A percentile compares a stretch with the other conserved stretches of the same genome.
Evolutionary conservation across 2,797 vertebrate species (phyloP).

Genomic region (Silurus lanzhouensis): DNA sequence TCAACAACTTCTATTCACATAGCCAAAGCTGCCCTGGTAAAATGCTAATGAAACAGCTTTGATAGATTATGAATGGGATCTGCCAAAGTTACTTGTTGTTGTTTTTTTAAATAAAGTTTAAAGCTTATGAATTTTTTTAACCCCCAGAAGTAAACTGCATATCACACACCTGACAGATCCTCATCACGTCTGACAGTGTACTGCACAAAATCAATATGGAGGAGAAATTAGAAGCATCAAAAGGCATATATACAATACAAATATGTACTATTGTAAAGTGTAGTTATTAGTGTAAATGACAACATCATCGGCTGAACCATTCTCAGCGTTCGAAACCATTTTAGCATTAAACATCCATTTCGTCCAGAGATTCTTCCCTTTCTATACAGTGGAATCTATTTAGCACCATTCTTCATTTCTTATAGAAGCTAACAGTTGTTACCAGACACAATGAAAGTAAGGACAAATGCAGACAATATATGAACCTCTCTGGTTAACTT

Average conservation of each 20-base stretch:
- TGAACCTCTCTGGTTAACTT: not conserved
- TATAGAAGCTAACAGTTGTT: constrained; percentile 7
- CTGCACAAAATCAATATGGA: constrained; percentile 15
- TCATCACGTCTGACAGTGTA: not conserved
- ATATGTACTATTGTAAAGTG: constrained; percentile 12
- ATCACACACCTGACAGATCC: not conserved
- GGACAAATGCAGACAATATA: constrained; percentile 4
- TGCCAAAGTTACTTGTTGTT: not conserved
- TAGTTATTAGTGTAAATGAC: constrained; percentile 29
- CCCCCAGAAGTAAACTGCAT: constrained; percentile 18
- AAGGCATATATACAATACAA: constrained; percentile 19
- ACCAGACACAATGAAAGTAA: constrained; percentile 2
- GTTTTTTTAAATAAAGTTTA: not conserved
- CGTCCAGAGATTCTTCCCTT: constrained; percentile 19
- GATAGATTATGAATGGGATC: not conserved
- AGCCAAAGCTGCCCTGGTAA: constrained; percentile 20
- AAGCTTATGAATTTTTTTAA: not conserved
- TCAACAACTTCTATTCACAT: not conserved
- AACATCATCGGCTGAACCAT: constrained; percentile 18
- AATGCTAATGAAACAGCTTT: constrained; percentile 8
- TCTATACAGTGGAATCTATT: constrained; percentile 25
- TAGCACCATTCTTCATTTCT: constrained; percentile 40
- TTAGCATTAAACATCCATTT: constrained; percentile 39
- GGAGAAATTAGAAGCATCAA: constrained; percentile 6
- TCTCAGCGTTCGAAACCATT: constrained; percentile 19